Evolutionary conservation across 2,797 vertebrate genomes (phyloP).

Genomic region (Channa striata): DNA sequence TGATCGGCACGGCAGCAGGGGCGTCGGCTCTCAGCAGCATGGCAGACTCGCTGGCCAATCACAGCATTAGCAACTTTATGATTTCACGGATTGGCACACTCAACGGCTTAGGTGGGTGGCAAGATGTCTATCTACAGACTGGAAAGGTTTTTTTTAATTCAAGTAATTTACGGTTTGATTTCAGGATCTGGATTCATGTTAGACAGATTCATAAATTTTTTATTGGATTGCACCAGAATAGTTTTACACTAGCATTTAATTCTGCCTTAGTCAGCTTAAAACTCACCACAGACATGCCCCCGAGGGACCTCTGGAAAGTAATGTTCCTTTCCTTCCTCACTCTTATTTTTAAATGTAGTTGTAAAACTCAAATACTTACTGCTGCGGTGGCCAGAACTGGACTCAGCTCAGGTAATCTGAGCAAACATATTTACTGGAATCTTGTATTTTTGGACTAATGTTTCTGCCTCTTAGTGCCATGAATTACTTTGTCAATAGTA

Average conservation of each 20-base stretch:
- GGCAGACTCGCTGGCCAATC: slow-evolving; percentile 97
- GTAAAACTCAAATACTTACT: not conserved
- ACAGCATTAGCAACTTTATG: slow-evolving; percentile 96
- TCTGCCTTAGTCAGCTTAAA: not conserved
- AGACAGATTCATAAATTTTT: not conserved
- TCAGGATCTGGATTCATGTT: not conserved
- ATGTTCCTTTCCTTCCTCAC: not conserved
- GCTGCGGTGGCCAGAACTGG: not conserved
- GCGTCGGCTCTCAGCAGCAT: slow-evolving; percentile 98
- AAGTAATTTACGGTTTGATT: not conserved
- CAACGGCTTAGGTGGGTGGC: slow-evolving; percentile 89
- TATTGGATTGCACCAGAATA: not conserved
- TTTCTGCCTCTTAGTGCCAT: not conserved
- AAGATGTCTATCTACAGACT: not conserved
- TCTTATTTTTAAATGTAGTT: not conserved
- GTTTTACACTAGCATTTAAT: too few species aligned
- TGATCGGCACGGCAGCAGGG: slow-evolving; percentile 96
- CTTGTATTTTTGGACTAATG: not conserved
- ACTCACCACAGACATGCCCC: not conserved
- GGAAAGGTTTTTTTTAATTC: too few species aligned
- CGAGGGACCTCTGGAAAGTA: not conserved
- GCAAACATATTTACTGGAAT: not conserved
- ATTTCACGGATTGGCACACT: slow-evolving; percentile 90
- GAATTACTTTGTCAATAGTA: not conserved
- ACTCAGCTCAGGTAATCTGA: too few species aligned